These are phyloP conservation scores for Spinus pinus DNA, from an alignment of 2,797 vertebrate species.

Conservation along the genomic window DNA sequence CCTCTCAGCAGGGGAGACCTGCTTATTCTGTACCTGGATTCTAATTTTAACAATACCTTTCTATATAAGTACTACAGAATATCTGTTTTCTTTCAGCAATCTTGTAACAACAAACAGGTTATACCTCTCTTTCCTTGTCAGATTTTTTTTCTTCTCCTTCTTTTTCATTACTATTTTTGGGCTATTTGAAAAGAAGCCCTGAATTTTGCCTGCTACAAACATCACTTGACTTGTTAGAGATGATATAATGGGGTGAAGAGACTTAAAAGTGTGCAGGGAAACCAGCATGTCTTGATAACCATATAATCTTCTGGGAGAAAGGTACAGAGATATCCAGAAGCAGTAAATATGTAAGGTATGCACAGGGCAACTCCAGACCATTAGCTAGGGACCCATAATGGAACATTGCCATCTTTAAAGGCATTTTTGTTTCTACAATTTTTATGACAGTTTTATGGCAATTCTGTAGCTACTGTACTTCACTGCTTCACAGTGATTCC, in stretches of 20 bases:
- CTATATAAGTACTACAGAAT: not conserved
- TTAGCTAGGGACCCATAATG: constrained; percentile 27
- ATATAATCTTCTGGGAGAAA: not conserved
- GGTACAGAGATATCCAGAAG: constrained; percentile 23
- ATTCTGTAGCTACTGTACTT: constrained; percentile 39
- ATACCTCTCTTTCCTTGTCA: not conserved
- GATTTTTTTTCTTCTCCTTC: not conserved
- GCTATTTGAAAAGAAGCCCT: not conserved
- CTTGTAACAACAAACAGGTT: not conserved
- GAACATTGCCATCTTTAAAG: constrained; percentile 33
- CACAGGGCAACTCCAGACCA: not conserved
- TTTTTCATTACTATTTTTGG: accelerated
- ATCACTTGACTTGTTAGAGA: not conserved
- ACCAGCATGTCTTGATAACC: not conserved
- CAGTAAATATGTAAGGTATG: not conserved
- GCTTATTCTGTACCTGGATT: constrained; percentile 33
- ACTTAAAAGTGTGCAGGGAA: not conserved
- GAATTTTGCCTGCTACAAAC: not conserved
- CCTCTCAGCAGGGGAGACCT: not conserved
- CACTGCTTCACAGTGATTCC: not conserved
- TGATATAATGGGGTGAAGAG: not conserved
- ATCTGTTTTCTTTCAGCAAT: constrained; percentile 43
- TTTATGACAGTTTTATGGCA: constrained; percentile 40
- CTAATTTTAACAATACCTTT: constrained; percentile 27
- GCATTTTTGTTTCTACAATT: constrained; percentile 43